phyloP scores from a whole-genome alignment of 2,797 vertebrate genomes.

The Masticophis lateralis region DNA sequence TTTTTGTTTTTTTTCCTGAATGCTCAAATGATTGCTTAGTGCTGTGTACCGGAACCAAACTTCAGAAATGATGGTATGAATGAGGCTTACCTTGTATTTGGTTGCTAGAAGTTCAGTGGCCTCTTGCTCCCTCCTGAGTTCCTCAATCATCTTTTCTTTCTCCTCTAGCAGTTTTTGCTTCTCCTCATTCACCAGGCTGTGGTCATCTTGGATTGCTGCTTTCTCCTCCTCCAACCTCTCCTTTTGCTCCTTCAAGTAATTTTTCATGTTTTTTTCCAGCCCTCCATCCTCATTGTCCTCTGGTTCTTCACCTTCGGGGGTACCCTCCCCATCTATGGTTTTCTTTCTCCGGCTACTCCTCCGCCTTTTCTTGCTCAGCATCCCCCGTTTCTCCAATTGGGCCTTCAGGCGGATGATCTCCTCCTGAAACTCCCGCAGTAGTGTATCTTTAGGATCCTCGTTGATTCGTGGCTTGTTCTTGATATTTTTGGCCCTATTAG shows the following conservation, averaged over 20 bases:
- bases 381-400: constrained; percentile 88
- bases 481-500: constrained; percentile 95
- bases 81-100: constrained; percentile 87
- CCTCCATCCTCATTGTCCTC: constrained; percentile 75
- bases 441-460: constrained; percentile 93
- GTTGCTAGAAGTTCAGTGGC: constrained; percentile 88
- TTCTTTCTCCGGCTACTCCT: constrained; percentile 86
- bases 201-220: constrained; percentile 84
- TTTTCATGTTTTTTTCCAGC: constrained; percentile 80
- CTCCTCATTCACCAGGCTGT: constrained; percentile 79
- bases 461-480: constrained; percentile 96
- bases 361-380: constrained; percentile 87
- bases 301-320: constrained; percentile 61
- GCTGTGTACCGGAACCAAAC: neutral
- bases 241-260: constrained; percentile 79
- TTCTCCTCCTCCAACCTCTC: constrained; percentile 85
- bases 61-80: neutral
- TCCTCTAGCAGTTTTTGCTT: constrained; percentile 83
- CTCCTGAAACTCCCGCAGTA: constrained; percentile 93
- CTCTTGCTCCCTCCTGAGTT: constrained; percentile 88
- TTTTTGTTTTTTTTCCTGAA: too few species aligned
- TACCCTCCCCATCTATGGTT: constrained; percentile 74
- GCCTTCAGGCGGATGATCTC: constrained; percentile 91
- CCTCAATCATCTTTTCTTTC: constrained; percentile 88
- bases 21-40: too few species aligned